phyloP scores from a whole-genome alignment of 2,888 invertebrate genomes.

The Brachyopa scutellaris region DNA sequence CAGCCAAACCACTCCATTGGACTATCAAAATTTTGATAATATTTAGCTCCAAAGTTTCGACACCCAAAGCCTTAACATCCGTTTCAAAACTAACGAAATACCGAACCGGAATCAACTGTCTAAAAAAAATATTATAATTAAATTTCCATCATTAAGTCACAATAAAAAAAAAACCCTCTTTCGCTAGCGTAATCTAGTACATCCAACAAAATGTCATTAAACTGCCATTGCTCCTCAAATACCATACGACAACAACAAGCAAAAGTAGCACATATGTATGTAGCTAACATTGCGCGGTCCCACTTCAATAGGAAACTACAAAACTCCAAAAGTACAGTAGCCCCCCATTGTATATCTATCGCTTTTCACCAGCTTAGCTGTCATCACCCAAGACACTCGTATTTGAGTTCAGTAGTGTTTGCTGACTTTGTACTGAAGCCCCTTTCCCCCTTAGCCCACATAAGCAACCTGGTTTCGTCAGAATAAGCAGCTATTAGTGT shows the following conservation, averaged over 20 bases:
- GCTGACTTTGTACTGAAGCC: not conserved
- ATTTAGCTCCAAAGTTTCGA: too few relatives aligned
- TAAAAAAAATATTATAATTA: not conserved
- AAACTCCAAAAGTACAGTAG: not conserved
- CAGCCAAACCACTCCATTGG: too few relatives aligned
- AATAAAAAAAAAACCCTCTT: constrained; percentile 47
- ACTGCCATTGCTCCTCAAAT: constrained; percentile 29
- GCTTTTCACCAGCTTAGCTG: constrained; percentile 43
- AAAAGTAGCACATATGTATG: constrained; percentile 12
- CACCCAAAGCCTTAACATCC: constrained; percentile 30
- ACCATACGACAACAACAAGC: not conserved
- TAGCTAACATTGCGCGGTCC: not conserved
- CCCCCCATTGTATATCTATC: constrained; percentile 9
- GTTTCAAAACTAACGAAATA: constrained; percentile 10
- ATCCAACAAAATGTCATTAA: constrained; percentile 38
- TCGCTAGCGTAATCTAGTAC: constrained; percentile 29
- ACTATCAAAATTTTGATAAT: too few relatives aligned
- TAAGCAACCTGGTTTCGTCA: constrained; percentile 24
- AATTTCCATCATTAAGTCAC: constrained; percentile 9
- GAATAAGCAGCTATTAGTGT: constrained; percentile 36
- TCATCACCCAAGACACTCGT: constrained; percentile 28
- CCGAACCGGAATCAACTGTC: constrained; percentile 10
- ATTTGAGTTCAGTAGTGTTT: constrained; percentile 27
- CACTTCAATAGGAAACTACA: not conserved
- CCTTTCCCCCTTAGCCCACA: not conserved